A percentile compares a stretch with the other conserved stretches of the same genome.
phyloP scores from a whole-genome alignment of 2,888 invertebrate species.

The Himalopsyche anomala region DNA sequence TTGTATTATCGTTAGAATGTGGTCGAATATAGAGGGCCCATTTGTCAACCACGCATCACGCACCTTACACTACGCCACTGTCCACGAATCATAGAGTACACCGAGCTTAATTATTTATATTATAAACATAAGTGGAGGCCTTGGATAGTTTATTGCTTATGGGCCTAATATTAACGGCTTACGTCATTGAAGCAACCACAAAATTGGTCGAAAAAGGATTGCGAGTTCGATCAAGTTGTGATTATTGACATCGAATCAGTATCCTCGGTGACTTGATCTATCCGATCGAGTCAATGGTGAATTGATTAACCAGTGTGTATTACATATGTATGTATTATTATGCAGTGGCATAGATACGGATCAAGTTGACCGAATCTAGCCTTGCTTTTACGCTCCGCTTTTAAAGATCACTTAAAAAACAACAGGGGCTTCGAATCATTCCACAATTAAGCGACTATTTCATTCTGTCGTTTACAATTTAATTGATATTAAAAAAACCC shows the following conservation, averaged over 20 bases:
- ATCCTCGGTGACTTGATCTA: neutral
- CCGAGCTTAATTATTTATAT: too few species aligned
- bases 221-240: neutral
- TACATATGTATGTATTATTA: neutral
- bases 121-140: too few species aligned
- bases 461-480: too few species aligned
- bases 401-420: conserved; percentile 22
- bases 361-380: conserved; percentile 1
- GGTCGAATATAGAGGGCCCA: too few species aligned
- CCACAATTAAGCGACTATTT: neutral
- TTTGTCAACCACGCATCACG: too few species aligned
- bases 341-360: neutral
- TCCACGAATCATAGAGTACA: too few species aligned
- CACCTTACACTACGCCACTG: too few species aligned
- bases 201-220: conserved; percentile 32
- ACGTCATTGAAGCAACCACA: neutral
- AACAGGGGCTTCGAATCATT: neutral
- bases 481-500: too few species aligned
- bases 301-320: neutral
- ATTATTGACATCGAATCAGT: neutral
- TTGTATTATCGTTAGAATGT: too few species aligned
- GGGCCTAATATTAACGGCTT: too few species aligned
- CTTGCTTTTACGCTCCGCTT: conserved; percentile 25
- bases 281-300: neutral
- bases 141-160: too few species aligned